Evolutionary conservation across 1,140 invertebrate genomes (phyloP).

Genomic region (Drosophila rhopaloa): DNA sequence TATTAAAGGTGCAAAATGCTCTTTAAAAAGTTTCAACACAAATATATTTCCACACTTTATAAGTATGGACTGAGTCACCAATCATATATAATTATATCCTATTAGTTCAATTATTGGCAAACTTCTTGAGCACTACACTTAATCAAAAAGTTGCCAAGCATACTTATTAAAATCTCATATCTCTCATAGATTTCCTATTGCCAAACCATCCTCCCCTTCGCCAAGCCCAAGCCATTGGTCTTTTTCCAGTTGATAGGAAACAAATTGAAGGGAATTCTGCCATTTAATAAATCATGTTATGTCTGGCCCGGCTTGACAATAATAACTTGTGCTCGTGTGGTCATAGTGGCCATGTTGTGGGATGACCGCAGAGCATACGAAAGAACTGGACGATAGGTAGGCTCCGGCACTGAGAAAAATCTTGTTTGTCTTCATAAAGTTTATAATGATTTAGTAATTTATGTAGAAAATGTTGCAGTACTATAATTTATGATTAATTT

Average conservation of each 20-base stretch:
- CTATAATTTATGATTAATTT: no score
- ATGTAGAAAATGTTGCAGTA: background rate
- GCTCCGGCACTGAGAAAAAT: slow-evolving; percentile 16
- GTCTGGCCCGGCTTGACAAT: slow-evolving; percentile 80
- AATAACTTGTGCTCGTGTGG: slow-evolving; percentile 79
- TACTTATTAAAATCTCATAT: slow-evolving; percentile 76
- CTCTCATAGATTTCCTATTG: slow-evolving; percentile 49
- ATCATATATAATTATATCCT: slow-evolving; percentile 11
- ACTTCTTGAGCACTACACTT: slow-evolving; percentile 12
- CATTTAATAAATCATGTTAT: slow-evolving; percentile 83
- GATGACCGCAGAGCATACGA: slow-evolving; percentile 43
- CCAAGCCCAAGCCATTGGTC: slow-evolving; percentile 56
- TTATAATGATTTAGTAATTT: no score
- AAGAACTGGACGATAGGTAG: slow-evolving; percentile 55
- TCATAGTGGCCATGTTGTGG: slow-evolving; percentile 64
- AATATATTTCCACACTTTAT: background rate
- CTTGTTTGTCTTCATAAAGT: no score
- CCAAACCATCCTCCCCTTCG: background rate
- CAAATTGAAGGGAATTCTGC: slow-evolving; percentile 81
- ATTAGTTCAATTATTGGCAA: slow-evolving; percentile 23
- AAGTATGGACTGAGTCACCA: background rate
- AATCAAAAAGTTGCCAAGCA: slow-evolving; percentile 49
- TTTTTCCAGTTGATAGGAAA: slow-evolving; percentile 83
- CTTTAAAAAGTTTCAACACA: slow-evolving; percentile 13
- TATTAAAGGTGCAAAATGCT: background rate